Evolutionary conservation across 2,888 invertebrate genomes (phyloP), one percentile per base, ranked within the genome.

Genomic region (Pyrrhosoma nymphula): DNA sequence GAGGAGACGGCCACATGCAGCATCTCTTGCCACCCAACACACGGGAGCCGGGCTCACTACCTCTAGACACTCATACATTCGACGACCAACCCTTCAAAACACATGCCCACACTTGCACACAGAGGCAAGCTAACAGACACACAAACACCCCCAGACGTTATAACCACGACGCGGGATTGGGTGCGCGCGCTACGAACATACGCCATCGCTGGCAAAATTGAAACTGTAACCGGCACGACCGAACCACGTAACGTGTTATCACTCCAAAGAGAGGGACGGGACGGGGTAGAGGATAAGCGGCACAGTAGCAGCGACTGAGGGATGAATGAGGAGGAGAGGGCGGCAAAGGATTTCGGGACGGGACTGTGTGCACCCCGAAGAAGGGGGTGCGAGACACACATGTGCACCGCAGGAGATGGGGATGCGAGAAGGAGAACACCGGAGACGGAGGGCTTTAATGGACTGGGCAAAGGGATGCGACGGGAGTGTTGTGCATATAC

Each of bases 151-250:
- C 56, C 23, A 60, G 60, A 47, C 60, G 20, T 60, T 60, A 60
- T 60, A 47, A 47, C 60, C 60, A 60, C 60, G 16, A 91, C 93
- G 47, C 26, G 26, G 93, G 69, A 89, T 56, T 55, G 75, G 69
- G 69, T 93, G 93, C 93, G 47, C n/a, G 69, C 93, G 69, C 69
- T 69, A 75, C 69, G 69, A 69, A 93, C 69, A 93, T 63, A 75
- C 93, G 93, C 93, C 93, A 93, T 93, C 69, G 47, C 93, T 93
- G 69, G 93, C 93, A 93, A 93, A 93, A 93, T 93, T 93, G 93
- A 93, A 93, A 69, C 93, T 69, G 69, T 75, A 93, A 69, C 69
- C 69, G 93, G 69, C 75, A 75, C 93, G 93, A 93, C 93, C 69
- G 75, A 69, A 93, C 93, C 69, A 35, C 93, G 93, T 93, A 69